Evolutionary conservation across 2,888 invertebrate species (phyloP), one percentile per base, ranked within the genome.

Genomic region (Brachyopa scutellaris): DNA sequence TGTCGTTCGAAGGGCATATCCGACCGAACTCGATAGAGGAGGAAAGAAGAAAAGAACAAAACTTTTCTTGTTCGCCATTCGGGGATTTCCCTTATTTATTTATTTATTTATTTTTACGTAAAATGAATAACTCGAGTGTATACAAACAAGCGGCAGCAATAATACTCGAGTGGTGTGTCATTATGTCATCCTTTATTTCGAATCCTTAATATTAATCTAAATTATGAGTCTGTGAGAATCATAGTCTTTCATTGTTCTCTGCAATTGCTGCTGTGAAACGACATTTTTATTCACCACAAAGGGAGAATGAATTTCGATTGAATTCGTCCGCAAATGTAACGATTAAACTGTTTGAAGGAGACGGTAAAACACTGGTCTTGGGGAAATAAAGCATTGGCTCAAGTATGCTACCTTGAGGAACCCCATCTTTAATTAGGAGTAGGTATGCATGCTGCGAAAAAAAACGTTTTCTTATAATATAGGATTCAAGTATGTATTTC

Each of bases 61-160:
- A 42, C 36, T 36, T 64, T 72, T 66, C 61, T 61, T 53, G 59
- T 66, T 45, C 73, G 61, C 53, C 59, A 66, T 73, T 61, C 59
- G 31, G 64, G 66, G 21, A 36, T 51, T 64, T 29, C 26, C 2
- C 9, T 47, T 74, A 33, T 17, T 70, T 70, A 31, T 11, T 11
- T 51, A 19, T 29, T n/a, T 40, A 11, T 31, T 51, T 23, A 13
- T 3, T 38, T 36, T 17, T 1, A 17, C 49, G 17, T 21, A 45
- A 21, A 51, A 61, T n/a, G n/a, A n/a, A 7, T 26, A n/a, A 3
- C 31, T 66, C 53, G 42, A 42, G 49, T 57, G 69, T n/a, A n/a
- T n/a, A n/a, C n/a, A n/a, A n/a, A n/a, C n/a, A 49, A 38, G 29
- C 51, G 19, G 31, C 26, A 51, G 49, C 59, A 59, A 69, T 69